Base-by-base conservation (phyloP, 2,888 invertebrate species). In the Uloborus plumipes region DNA sequence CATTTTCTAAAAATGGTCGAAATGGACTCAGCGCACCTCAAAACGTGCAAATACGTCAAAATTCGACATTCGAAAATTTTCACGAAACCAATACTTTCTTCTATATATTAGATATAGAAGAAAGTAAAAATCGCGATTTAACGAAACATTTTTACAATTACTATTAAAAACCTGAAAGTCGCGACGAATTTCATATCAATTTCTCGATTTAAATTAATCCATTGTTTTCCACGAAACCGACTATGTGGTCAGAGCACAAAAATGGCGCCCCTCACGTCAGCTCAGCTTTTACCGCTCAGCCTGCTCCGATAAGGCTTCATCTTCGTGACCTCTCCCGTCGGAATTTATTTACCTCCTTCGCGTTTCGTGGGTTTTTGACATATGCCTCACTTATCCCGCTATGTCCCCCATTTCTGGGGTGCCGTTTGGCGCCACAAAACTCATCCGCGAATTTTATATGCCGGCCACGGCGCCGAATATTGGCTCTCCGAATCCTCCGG, bases 261-360 rank as follows among this genome's bases (percentile, higher is more conserved):
- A 26, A 26, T 26, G 26, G 26, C 26, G 26, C 4, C 26, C 2
- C 26, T 26, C 4, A 70, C 76, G 26, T 14, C 6, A 16, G 14
- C 2, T 18, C 18, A n/a, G 18, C 1, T 26, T 53, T n/a, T n/a
- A 15, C 39, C 61, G 18, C 16, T 2, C 6, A 26, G 61, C 1
- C 26, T 16, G 51, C n/a, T 39, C 49, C 18, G 77, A 77, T 77
- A 70, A 77, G 69, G 47, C 53, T 55, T 70, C 64, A 70, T 62
- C 59, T 58, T 59, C 55, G 70, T 64, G 70, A 69, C 77, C 58
- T 64, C 47, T 53, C 39, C 15, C 15, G 16, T 26, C 49, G 77
- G 20, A 70, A 62, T 77, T 77, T 70, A 70, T 77, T 76, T 64
- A 77, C 70, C 77, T 77, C 70, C 70, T 77, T 77, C 70, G 47